Evolutionary conservation across 1,140 invertebrate genomes (phyloP).

Genomic region (Pseudomyrmex dendroicus): DNA sequence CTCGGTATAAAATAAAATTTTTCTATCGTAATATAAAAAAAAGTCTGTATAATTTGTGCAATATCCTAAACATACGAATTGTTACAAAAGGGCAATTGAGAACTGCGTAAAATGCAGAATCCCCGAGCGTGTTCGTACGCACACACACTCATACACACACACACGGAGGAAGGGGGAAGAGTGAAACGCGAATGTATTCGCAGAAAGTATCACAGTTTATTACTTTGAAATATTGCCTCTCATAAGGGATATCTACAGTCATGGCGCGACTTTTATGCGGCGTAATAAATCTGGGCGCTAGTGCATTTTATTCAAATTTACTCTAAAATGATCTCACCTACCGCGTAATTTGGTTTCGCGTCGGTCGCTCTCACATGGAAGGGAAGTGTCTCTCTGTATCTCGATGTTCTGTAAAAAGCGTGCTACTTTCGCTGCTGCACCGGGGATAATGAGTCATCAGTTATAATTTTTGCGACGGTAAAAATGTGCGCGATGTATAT

Average conservation of each 20-base stretch:
- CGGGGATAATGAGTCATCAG: not conserved
- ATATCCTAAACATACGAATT: slow-evolving; percentile 14
- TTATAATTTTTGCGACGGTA: not conserved
- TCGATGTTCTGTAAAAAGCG: slow-evolving; percentile 4
- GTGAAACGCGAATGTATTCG: slow-evolving; percentile 36
- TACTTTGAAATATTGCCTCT: slow-evolving; percentile 56
- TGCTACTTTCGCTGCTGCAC: not conserved
- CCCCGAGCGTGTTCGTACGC: slow-evolving; percentile 9
- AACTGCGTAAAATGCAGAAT: slow-evolving; percentile 19
- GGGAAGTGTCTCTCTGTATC: not conserved
- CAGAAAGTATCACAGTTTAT: slow-evolving; percentile 56
- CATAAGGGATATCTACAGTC: slow-evolving; percentile 57
- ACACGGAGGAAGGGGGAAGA: too few species aligned
- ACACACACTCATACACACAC: not conserved
- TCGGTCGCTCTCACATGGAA: not conserved
- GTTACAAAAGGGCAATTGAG: slow-evolving; percentile 5
- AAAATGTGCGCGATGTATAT: not conserved
- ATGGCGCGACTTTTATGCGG: slow-evolving; percentile 45
- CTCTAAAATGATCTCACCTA: slow-evolving; percentile 48
- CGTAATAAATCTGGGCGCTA: slow-evolving; percentile 46
- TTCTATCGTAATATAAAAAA: not conserved
- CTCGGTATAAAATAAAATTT: too few species aligned
- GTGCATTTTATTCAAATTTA: slow-evolving; percentile 59
- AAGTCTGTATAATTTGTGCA: slow-evolving; percentile 5
- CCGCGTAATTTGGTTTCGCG: slow-evolving; percentile 31